phyloP scores from a whole-genome alignment of 2,888 invertebrate genomes.

The Calliphora vomitoria region DNA sequence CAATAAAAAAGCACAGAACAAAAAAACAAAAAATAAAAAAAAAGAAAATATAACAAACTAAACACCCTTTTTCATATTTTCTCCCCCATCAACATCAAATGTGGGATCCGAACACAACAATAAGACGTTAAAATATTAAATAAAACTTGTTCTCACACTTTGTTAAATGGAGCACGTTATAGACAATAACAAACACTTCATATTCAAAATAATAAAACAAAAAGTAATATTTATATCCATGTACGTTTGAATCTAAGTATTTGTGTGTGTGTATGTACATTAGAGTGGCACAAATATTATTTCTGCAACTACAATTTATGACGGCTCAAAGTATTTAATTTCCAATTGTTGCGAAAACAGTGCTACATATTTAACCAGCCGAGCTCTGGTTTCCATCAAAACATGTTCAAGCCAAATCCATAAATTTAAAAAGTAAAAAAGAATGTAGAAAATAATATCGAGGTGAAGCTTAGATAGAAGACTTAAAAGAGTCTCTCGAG shows the following conservation, averaged over 20 bases:
- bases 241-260: not conserved
- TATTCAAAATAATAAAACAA: slow-evolving; percentile 47
- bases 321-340: no score
- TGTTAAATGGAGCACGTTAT: slow-evolving; percentile 70
- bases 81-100: slow-evolving; percentile 44
- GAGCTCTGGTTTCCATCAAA: no score
- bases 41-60: slow-evolving; percentile 10
- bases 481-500: no score
- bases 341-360: no score
- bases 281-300: no score
- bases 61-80: slow-evolving; percentile 64
- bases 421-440: no score
- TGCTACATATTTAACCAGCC: no score
- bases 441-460: no score
- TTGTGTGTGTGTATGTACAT: not conserved
- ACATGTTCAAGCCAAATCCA: no score
- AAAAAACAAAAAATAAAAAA: no score
- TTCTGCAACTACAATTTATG: no score
- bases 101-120: slow-evolving; percentile 56
- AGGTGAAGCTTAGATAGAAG: no score
- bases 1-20: not conserved
- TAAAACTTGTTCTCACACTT: slow-evolving; percentile 71
- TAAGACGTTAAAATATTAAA: slow-evolving; percentile 73
- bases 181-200: slow-evolving; percentile 72
- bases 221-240: slow-evolving; percentile 13